Percentiles rank a stretch among this genome's conserved stretches.
phyloP scores from a whole-genome alignment of 2,797 vertebrate species.

The Oreochromis mossambicus region DNA sequence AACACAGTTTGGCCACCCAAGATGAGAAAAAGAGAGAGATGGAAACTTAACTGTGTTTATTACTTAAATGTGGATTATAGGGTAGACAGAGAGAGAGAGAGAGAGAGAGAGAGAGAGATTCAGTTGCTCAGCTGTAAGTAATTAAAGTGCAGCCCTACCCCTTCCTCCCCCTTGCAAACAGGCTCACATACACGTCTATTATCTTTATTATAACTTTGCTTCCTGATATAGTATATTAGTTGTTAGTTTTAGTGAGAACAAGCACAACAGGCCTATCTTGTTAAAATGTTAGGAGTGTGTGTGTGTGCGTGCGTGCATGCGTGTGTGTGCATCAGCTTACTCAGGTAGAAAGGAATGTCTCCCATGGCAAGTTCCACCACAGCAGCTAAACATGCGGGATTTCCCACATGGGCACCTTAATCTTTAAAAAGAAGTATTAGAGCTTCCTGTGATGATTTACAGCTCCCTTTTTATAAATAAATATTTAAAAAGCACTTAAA shows the following conservation, averaged over 20 bases:
- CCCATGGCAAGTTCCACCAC: background rate
- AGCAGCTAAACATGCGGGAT: background rate
- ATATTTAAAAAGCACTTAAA: background rate
- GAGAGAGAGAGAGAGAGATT: slow-evolving; percentile 3
- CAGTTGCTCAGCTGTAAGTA: slow-evolving; percentile 69
- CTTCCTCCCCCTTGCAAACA: background rate
- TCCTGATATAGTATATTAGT: slow-evolving; percentile 51
- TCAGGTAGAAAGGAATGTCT: slow-evolving; percentile 16
- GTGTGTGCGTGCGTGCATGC: background rate
- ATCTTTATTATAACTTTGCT: slow-evolving; percentile 54
- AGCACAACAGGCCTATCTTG: slow-evolving; percentile 49
- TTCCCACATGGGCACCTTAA: background rate
- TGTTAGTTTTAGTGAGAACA: slow-evolving; percentile 53
- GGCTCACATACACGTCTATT: slow-evolving; percentile 18
- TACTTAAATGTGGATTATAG: slow-evolving; percentile 77
- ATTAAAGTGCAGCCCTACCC: slow-evolving; percentile 56
- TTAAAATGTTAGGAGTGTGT: slow-evolving; percentile 38
- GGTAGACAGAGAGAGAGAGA: slow-evolving; percentile 32
- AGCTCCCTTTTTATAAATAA: background rate
- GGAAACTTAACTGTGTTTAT: slow-evolving; percentile 77
- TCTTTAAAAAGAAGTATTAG: background rate
- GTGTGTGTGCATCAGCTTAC: background rate
- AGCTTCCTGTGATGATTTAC: background rate
- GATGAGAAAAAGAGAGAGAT: slow-evolving; percentile 43
- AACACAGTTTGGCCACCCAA: slow-evolving; percentile 73